Conservation (phyloP, 2,888 invertebrate species). For the Meliscaeva auricollis region DNA sequence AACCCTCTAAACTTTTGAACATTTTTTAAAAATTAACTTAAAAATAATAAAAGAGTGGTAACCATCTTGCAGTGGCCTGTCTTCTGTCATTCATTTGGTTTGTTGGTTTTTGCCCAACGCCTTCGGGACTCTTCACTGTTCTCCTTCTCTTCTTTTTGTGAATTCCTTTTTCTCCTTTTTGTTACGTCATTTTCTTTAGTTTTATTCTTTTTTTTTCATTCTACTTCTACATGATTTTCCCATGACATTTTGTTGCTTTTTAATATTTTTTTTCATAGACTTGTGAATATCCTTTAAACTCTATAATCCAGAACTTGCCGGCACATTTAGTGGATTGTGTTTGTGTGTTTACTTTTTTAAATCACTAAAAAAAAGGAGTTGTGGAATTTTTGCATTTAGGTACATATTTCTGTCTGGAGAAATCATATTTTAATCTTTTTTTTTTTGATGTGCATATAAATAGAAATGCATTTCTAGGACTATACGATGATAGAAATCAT, state of each 20-base stretch:
- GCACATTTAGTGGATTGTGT: background rate
- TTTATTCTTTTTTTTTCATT: background rate
- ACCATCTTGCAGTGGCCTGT: background rate
- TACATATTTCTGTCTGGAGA: too few species aligned
- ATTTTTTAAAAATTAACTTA: too few species aligned
- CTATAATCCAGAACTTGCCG: background rate
- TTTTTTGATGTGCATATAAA: too few species aligned
- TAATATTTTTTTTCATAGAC: background rate
- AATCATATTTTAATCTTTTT: too few species aligned
- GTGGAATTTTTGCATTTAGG: too few species aligned
- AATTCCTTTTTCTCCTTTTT: background rate
- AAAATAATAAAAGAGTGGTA: background rate
- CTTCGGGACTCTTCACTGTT: background rate
- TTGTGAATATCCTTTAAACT: conserved; percentile 17
- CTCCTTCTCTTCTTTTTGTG: background rate
- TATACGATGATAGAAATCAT: too few species aligned
- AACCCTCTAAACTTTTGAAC: too few species aligned
- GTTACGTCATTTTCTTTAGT: background rate
- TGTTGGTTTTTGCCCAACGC: background rate
- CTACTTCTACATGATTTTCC: background rate
- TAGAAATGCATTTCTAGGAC: too few species aligned
- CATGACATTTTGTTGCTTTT: background rate
- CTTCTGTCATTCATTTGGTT: background rate
- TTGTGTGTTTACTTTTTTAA: conserved; percentile 11
- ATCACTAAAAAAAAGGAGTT: too few species aligned